Evolutionary conservation across 1,140 invertebrate genomes (phyloP), one percentile per base, ranked within the genome.

Genomic region (Drosophila yakuba): DNA sequence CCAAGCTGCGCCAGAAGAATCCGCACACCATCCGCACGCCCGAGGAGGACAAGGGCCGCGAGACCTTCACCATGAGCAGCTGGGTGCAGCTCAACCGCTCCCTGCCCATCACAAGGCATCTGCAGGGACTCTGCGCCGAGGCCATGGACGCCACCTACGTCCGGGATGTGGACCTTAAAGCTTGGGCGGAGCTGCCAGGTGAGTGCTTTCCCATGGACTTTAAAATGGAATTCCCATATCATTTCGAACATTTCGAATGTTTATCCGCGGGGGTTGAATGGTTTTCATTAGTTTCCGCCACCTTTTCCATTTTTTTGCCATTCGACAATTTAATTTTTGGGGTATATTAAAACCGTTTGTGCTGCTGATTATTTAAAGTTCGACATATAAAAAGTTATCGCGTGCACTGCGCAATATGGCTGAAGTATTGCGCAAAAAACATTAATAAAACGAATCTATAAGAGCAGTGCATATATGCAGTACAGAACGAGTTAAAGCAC

Each of bases 1-100:
- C 97, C n/a, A 98, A 98, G 93, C 93, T 99, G n/a, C 94, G 98
- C 93, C 98, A 98, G 94, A 97, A 97, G 95, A 97, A 97, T 92
- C 96, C 96, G 25, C 95, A 95, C 58, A 96, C 96, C 23, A 94
- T 97, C 15, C 93, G 97, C 44, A 95, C 95, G 1, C 97, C 98
- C 0, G 98, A 99, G 91, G 97, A 98, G 80, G 97, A 98, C 83
- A 95, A 95, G 75, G 96, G 96, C 4, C 95, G 95, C 82, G 95
- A 96, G 20, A 97, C 96, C 88, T 95, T 96, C 61, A 96, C 96
- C 1, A 95, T 98, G 94, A 97, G 97, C 80, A 94, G 97, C 12
- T 96, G 96, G 93, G 94, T 97, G 2, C 94, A 96, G 71, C 90
- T 96, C 14, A 93, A 93, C 50, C 94, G 94, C 71, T 95, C 96